Evolutionary conservation across 1,140 invertebrate species (phyloP), one percentile per base, ranked within the genome.

Genomic region (Portunus trituberculatus): DNA sequence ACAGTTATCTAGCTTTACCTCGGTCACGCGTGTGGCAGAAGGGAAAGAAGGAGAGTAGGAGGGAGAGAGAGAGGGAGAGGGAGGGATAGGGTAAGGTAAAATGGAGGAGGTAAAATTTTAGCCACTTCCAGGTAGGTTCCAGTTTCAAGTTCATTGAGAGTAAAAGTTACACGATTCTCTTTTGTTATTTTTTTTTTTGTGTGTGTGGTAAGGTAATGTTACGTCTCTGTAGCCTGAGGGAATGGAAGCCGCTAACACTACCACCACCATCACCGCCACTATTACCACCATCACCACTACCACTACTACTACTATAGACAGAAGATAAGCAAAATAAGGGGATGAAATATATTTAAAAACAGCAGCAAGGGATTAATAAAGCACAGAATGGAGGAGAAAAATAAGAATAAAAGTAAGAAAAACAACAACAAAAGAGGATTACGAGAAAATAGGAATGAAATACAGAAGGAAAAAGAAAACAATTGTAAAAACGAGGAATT

Each of bases 71-170:
- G 86, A 88, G 31, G 45, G n/a, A 46, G 86, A 7, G 25, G 86
- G 45, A 46, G 31, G 86, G 10, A 28, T n/a, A 32, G 31, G 31
- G 7, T 7, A 45, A 29, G 31, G 86, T 12, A 46, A 10, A 45
- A 28, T 10, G 16, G 45, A 88, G n/a, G 45, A 45, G n/a, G 86
- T 14, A 45, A 48, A 4, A 91, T n/a, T 20, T 14, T 28, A n/a
- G n/a, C 46, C 3, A 29, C 20, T 20, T 10, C 10, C 32, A n/a
- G 12, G 25, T 6, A n/a, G 48, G n/a, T 45, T 46, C 31, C 14
- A 25, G 46, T 88, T 46, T 88, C 86, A 88, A 88, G 86, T 88
- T 88, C 86, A 88, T 25, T 0, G 25, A 91, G 46, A 91, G 52
- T 7, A 8, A 31, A 67, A 48, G 29, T 59, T 59, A 10, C 16